Base-by-base conservation (phyloP, 2,888 invertebrate species). In the Heliconius charithonia region DNA sequence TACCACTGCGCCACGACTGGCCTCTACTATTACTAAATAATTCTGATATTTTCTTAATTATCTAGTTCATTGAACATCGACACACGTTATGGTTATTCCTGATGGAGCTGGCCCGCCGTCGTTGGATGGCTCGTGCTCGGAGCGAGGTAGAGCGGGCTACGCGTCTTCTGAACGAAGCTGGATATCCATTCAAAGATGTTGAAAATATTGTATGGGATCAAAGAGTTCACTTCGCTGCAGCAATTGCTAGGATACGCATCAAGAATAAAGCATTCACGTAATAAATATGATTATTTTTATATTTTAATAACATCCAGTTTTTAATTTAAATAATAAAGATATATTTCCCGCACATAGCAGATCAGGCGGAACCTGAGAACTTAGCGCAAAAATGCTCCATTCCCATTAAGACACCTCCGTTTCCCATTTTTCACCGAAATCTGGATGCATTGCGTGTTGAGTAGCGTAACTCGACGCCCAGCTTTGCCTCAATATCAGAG, bases 171-270 rank as follows among this genome's bases (percentile, higher is more conserved):
- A 81, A 83, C 0, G 84, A 88, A 76, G 90, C 90, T 0, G 94
- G 94, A 0, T 85, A 85, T 0, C 92, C 91, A 0, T 91, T 95
- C 80, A 88, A 92, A 59, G 95, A 95, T 0, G 95, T 97, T 0
- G 97, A 97, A 83, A 91, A 92, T 13, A 94, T 95, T 3, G 91
- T 98, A 19, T 96, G 97, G 96, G 88, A 94, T 13, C 95, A 96
- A 83, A 95, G 97, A 76, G 96, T 97, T 0, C 96, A 96, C 82
- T 91, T 98, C 59, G 97, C 97, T 0, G 98, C 98, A 0, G 96
- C 97, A 0, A 95, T 98, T 66, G 96, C 98, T 0, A 95, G 97
- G 81, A 95, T 98, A 82, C 94, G 97, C 22, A 98, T 98, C 41
- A 96, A 96, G 85, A 96, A 97, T 84, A 96, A 96, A 71, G 98